These are phyloP conservation scores for Centropus unirufus DNA, from an alignment of 2,113 vertebrate genomes.

Conservation along the genomic window DNA sequence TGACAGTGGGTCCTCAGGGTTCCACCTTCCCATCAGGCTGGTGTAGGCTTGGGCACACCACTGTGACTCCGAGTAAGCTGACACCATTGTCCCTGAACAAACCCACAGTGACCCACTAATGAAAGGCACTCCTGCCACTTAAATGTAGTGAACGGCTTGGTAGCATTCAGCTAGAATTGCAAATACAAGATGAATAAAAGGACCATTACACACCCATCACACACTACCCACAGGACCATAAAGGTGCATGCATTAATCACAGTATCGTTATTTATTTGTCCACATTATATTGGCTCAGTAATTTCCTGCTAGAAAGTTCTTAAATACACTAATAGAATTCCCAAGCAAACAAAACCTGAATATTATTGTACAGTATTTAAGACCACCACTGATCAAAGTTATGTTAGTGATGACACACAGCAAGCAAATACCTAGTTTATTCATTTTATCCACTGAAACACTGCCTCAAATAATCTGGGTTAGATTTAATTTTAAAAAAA, in stretches of 20 bases:
- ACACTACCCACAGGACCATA: not conserved
- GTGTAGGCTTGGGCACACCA: not conserved
- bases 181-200: not conserved
- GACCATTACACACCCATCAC: not conserved
- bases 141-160: not conserved
- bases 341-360: not conserved
- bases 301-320: not conserved
- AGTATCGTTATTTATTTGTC: not conserved
- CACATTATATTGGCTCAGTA: not conserved
- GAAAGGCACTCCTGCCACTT: not conserved
- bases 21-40: not conserved
- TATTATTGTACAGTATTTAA: not conserved
- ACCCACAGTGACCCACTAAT: not conserved
- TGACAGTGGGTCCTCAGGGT: not conserved
- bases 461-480: not conserved
- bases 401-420: not conserved
- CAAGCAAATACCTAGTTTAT: not conserved
- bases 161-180: not conserved
- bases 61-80: rapidly evolving
- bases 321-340: not conserved
- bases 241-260: not conserved
- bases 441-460: not conserved
- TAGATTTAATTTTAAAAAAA: not conserved
- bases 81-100: not conserved
- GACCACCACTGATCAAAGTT: not conserved